Base-by-base conservation (phyloP, 2,888 invertebrate species). In the Lepidochitona cinerea region DNA sequence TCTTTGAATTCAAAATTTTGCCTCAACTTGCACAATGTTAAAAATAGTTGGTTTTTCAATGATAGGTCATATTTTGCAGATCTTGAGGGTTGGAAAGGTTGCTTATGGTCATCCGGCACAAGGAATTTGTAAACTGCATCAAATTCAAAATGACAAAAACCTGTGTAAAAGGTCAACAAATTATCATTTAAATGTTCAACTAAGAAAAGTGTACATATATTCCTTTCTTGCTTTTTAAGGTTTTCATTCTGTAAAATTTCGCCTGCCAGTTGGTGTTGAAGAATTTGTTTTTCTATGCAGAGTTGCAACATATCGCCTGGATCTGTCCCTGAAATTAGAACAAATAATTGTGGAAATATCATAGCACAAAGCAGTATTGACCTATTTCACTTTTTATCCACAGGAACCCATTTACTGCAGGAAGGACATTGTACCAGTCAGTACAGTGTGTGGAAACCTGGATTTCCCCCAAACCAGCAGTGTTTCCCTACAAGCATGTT, bases 1-100 rank as follows among this genome's bases (percentile, higher is more conserved):
- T 78, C 75, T 66, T 76, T 73, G 12, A 76, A 72, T 26, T 73
- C 67, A 52, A 73, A 74, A 53, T 75, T 70, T 7, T 75, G 72
- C n/a, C 74, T 52, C 3, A 73, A 35, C 54, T 73, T 49, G 23
- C 49, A 72, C 5, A 76, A 37, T 12, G 75, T 73, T n/a, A 75
- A 52, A 32, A 79, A 49, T 1, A 79, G 49, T 26, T 72, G 75
- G 37, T 79, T 75, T 54, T 72, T 29, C 12, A 73, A 35, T 26
- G 37, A 67, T 41, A 79, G 59, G 23, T 49, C 23, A 1, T 49
- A 23, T 49, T 49, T 49, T 49, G 23, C 3, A 7, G 18, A 1
- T 49, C 49, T 49, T 49, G 7, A 49, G 7, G 49, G 4, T 7
- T 49, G 2, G 7, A 2, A 7, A 5, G 49, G 49, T 7, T 49